phyloP scores from a whole-genome alignment of 2,797 vertebrate species.

The Enteromius thamalakanensis region DNA sequence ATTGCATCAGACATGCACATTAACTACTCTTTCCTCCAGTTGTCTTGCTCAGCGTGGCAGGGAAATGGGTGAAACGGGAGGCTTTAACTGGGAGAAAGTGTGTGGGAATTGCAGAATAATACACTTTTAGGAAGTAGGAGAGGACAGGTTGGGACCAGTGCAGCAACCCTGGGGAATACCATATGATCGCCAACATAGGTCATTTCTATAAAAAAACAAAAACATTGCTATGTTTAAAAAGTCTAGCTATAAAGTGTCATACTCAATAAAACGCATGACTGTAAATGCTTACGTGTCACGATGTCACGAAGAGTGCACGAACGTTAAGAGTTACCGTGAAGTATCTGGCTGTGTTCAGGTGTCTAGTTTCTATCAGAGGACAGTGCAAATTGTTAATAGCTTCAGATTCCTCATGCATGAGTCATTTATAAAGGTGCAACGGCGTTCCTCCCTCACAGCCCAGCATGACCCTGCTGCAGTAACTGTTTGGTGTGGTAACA shows the following conservation, averaged over 20 bases:
- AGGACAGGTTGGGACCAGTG: not conserved
- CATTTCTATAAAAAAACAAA: constrained; percentile 1
- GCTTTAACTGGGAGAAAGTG: constrained; percentile 25
- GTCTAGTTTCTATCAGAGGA: not conserved
- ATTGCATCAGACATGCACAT: constrained; percentile 6
- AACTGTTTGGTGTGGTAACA: constrained; percentile 22
- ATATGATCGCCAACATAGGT: not conserved
- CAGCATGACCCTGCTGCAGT: constrained; percentile 24
- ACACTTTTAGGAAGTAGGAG: not conserved
- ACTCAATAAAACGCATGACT: not conserved
- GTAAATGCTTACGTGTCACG: constrained; percentile 13
- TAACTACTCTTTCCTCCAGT: constrained; percentile 28
- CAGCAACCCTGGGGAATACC: constrained; percentile 8
- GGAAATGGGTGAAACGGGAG: constrained; percentile 19
- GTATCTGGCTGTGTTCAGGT: not conserved
- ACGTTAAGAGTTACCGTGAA: not conserved
- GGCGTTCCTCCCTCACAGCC: constrained; percentile 14
- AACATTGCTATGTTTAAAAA: not conserved
- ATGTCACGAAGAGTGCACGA: not conserved
- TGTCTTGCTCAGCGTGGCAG: not conserved
- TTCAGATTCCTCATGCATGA: constrained; percentile 3
- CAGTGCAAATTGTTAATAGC: not conserved
- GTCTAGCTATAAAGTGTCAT: not conserved
- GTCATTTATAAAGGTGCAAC: not conserved
- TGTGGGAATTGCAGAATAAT: constrained; percentile 8